Evolutionary conservation across 1,140 invertebrate species (phyloP), one percentile per base, ranked within the genome.

Genomic region (Homalodisca vitripennis): DNA sequence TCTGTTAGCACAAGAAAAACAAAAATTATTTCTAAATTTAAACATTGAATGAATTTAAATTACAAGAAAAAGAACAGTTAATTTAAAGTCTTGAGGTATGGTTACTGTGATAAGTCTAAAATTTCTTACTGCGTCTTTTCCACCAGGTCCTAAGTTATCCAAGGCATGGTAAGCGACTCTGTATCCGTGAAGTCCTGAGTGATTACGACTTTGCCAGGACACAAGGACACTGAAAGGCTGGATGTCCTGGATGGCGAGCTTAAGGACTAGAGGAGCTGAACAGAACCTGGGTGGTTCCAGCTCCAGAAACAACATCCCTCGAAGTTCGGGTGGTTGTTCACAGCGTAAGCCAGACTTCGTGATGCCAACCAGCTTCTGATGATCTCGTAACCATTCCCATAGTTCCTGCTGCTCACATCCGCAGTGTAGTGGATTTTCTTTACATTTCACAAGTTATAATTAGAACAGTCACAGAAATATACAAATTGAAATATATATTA

Each of bases 141-240:
- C 41, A 46, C 10, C 41, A 6, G 41, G n/a, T 10, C 24, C 34
- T 26, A 17, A 78, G 17, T 82, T 82, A 76, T 91, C 89, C 72
- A 89, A 84, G 31, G 89, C 85, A 75, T 92, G 91, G 82, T 94
- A 94, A 72, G 90, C 89, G 73, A 96, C 88, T 82, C 92, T 89
- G 78, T 92, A 96, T 62, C 92, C 93, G 73, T 88, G 88, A 66
- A 97, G 84, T 24, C 90, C 89, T 17, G 89, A 90, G 79, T 93
- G 89, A 81, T 95, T 94, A 73, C 92, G 85, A 73, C 92, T 92
- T 77, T 94, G 90, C 93, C 93, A 95, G 64, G 91, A 90, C 14
- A 95, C 90, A 65, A 93, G 81, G 32, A 95, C 88, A n/a, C 90
- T 92, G 79, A 90, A 92, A 1, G 92, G 91, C 79, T 94, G 91